phyloP scores from a whole-genome alignment of 2,797 vertebrate species.

The Lindbergichthys nudifrons region DNA sequence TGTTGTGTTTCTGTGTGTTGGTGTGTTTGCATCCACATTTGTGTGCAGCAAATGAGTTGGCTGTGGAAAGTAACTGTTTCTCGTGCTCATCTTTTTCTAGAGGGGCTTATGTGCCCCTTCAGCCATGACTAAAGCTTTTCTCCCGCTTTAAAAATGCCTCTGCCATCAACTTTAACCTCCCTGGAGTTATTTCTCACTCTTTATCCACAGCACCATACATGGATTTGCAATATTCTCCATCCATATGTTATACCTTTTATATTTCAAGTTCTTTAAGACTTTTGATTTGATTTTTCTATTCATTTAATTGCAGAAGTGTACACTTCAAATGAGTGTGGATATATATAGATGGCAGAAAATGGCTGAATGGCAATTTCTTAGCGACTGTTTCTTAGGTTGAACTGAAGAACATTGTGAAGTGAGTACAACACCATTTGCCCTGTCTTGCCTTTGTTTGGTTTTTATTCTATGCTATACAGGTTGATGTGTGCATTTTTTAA shows the following conservation, averaged over 20 bases:
- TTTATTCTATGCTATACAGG: too few species aligned
- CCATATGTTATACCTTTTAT: constrained; percentile 40
- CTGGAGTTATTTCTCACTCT: constrained; percentile 47
- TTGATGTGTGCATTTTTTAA: too few species aligned
- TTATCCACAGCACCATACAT: constrained; percentile 49
- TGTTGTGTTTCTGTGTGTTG: constrained; percentile 43
- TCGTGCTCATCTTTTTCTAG: constrained; percentile 49
- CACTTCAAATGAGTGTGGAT: constrained; percentile 22
- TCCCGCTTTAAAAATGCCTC: constrained; percentile 55
- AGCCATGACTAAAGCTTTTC: constrained; percentile 68
- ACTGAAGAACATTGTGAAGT: background rate
- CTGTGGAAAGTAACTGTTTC: constrained; percentile 51
- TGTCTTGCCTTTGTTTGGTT: too few species aligned
- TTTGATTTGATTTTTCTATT: constrained; percentile 18
- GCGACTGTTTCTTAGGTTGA: background rate
- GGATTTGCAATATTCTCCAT: constrained; percentile 55
- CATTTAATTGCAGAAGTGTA: constrained; percentile 21
- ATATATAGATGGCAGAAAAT: background rate
- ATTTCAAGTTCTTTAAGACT: constrained; percentile 38
- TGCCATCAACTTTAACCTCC: constrained; percentile 61
- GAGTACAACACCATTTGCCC: too few species aligned
- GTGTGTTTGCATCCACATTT: constrained; percentile 50
- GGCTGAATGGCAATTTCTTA: constrained; percentile 2
- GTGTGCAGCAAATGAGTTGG: constrained; percentile 49
- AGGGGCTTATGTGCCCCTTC: constrained; percentile 56